Base-by-base conservation (phyloP, 1,140 invertebrate species). In the Mesaphorura yosii region DNA sequence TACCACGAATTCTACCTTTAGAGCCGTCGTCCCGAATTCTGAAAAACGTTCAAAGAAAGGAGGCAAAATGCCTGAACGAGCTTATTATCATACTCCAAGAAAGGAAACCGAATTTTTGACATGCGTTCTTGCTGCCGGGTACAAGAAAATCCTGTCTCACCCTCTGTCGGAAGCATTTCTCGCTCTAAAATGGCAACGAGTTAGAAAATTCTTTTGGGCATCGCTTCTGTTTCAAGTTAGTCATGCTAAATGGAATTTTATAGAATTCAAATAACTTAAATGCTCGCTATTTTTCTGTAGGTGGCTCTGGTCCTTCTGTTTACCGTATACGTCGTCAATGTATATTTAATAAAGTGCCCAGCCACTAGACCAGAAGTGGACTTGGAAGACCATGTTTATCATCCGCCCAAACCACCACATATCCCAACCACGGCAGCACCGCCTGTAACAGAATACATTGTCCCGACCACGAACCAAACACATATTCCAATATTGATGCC, bases 141-240 rank as follows among this genome's bases (percentile, higher is more conserved):
- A 65, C 48, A 60, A 62, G 28, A 63, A 62, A n/a, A 55, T 65
- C 20, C 67, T 88, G 1, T 82, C 84, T 66, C 85, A 87, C 70
- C 84, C 84, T 1, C 72, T 88, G 0, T 84, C 81, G 53, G 83
- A 86, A 65, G 86, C 83, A 10, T 87, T 88, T 63, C 67, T 88
- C 0, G 80, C 83, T 55, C 68, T 87, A 3, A 87, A 88, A 72
- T 89, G 86, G 86, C 69, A 81, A 20, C 74, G 79, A 60, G 86
- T 88, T 45, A 73, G 86, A 34, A 86, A 86, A 67, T 88, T 87
- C 66, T 88, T 88, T 62, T 71, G 87, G 0, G 73, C 86, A 50
- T 86, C 83, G 61, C 70, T 88, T 17, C 71, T 83, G 23, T 88
- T 84, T 65, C 84, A 88, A 62, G 76, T 81, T 0, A 64, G n/a